phyloP scores from a whole-genome alignment of 1,140 invertebrate species.

The Drosophila pandora region DNA sequence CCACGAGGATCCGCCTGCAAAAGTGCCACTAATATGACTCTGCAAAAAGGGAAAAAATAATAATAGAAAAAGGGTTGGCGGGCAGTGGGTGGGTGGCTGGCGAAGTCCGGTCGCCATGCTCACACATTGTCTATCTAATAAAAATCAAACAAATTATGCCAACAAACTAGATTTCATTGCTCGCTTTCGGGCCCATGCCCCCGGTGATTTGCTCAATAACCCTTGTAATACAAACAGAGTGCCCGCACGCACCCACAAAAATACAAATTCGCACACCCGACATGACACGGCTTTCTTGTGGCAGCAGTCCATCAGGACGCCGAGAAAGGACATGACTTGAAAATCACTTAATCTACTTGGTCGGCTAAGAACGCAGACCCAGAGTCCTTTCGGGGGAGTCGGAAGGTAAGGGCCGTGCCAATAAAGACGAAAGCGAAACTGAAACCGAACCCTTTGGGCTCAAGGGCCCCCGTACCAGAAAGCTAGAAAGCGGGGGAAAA shows the following conservation, averaged over 20 bases:
- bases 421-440: slow-evolving; percentile 52
- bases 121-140: slow-evolving; percentile 70
- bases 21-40: slow-evolving; percentile 72
- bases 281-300: slow-evolving; percentile 75
- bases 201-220: slow-evolving; percentile 83
- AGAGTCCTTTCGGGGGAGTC: not conserved
- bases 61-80: slow-evolving; percentile 25
- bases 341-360: slow-evolving; percentile 80
- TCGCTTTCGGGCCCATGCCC: slow-evolving; percentile 29
- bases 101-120: slow-evolving; percentile 21
- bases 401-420: slow-evolving; percentile 11
- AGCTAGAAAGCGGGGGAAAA: slow-evolving; percentile 36
- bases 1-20: not conserved
- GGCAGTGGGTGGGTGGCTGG: not conserved
- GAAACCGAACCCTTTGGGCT: slow-evolving; percentile 56
- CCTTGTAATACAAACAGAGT: slow-evolving; percentile 80
- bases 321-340: slow-evolving; percentile 76
- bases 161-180: slow-evolving; percentile 79
- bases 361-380: slow-evolving; percentile 23
- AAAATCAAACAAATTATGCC: slow-evolving; percentile 83
- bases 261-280: slow-evolving; percentile 9
- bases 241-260: slow-evolving; percentile 22
- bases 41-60: slow-evolving; percentile 47
- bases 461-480: slow-evolving; percentile 22
- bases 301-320: slow-evolving; percentile 72